These are phyloP conservation scores for Strongylocentrotus purpuratus DNA, from an alignment of 35 echinoderm and acorn worm genomes.

Conservation along the genomic window DNA sequence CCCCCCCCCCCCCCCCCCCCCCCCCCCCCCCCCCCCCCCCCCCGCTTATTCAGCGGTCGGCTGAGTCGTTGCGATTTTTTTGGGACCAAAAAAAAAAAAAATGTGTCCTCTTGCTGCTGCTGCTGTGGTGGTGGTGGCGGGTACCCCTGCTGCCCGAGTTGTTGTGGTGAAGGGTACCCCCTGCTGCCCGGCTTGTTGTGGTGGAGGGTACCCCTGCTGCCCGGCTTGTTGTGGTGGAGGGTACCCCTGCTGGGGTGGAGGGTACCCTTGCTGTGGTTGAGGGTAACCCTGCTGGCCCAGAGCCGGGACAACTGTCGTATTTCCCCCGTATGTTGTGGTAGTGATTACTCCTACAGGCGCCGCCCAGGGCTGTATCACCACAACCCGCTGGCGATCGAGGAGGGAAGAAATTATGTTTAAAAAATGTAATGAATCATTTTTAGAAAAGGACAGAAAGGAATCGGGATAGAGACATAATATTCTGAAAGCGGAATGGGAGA, in stretches of 20 bases:
- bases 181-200: neutral
- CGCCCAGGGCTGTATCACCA: neutral
- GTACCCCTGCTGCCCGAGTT: no score
- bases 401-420: neutral
- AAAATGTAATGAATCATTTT: neutral
- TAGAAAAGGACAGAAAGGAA: neutral
- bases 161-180: neutral
- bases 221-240: neutral
- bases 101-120: neutral
- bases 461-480: neutral
- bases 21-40: no score
- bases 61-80: no score
- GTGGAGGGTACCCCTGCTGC: neutral
- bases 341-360: neutral
- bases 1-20: no score
- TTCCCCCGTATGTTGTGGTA: neutral
- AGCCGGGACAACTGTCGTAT: neutral
- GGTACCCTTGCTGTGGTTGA: neutral
- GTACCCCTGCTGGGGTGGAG: neutral
- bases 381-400: neutral
- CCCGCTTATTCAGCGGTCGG: no score
- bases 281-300: no score
- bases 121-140: neutral
- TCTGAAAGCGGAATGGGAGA: neutral
- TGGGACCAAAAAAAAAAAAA: no score